Percentiles rank a stretch among this genome's conserved stretches.
These are phyloP conservation scores for Ranitomeya variabilis DNA, from an alignment of 2,113 vertebrate species.

Conservation along the genomic window DNA sequence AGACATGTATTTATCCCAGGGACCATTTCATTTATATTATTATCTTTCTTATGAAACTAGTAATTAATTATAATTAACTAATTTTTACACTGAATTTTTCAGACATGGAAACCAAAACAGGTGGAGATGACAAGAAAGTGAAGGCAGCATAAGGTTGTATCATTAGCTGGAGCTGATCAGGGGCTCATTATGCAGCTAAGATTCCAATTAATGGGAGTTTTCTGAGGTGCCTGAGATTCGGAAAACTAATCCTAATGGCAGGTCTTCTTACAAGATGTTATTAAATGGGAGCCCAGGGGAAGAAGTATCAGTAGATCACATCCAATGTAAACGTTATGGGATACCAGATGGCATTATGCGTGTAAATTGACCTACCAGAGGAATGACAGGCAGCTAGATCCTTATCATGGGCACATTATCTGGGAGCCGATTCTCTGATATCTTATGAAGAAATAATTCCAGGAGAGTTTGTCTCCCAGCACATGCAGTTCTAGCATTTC, in stretches of 20 bases:
- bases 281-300: conserved; percentile 50
- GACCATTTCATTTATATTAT: not conserved
- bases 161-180: conserved; percentile 36
- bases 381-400: conserved; percentile 41
- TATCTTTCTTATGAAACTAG: not conserved
- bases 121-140: conserved; percentile 45
- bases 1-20: not conserved
- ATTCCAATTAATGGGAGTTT: conserved; percentile 46
- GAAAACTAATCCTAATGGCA: conserved; percentile 50
- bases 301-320: conserved; percentile 42
- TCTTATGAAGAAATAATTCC: conserved; percentile 22
- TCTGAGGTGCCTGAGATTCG: conserved; percentile 36
- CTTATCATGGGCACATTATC: conserved; percentile 35
- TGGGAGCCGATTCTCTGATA: conserved; percentile 29
- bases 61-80: conserved; percentile 38
- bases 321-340: conserved; percentile 53
- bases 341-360: conserved; percentile 51
- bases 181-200: conserved; percentile 42
- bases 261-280: conserved; percentile 56
- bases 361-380: conserved; percentile 52
- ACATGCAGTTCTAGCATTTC: not conserved
- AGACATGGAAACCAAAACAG: conserved; percentile 14
- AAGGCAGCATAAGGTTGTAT: conserved; percentile 31
- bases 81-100: not conserved
- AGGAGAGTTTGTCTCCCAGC: conserved; percentile 7